Conservation (phyloP, 2,113 vertebrate genomes). For the Oxyruncus cristatus region DNA sequence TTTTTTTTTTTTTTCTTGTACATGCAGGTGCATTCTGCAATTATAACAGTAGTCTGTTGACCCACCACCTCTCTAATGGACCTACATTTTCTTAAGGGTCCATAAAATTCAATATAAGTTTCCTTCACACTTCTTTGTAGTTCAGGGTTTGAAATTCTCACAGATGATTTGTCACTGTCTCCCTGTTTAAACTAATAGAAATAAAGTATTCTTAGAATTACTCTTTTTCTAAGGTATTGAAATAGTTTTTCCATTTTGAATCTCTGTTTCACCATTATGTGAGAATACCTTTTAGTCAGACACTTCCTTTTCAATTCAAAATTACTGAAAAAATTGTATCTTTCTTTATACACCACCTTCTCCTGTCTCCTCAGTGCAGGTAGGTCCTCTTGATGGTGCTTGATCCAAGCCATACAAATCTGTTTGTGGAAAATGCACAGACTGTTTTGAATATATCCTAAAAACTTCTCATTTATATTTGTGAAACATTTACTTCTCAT, state of each 20-base stretch:
- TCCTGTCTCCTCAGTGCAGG: not conserved
- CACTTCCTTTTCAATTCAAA: not conserved
- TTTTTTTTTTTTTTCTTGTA: not conserved
- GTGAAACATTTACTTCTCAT: not conserved
- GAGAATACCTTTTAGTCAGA: not conserved
- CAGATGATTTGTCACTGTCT: not conserved
- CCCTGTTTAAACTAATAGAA: not conserved
- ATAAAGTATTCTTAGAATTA: not conserved
- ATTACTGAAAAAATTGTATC: not conserved
- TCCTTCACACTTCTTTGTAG: not conserved
- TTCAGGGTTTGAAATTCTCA: not conserved
- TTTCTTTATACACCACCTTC: not conserved
- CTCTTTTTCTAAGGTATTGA: not conserved
- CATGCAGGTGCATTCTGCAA: not conserved
- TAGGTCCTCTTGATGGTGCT: not conserved
- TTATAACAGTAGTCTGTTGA: not conserved
- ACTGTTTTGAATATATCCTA: not conserved
- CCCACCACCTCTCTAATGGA: not conserved
- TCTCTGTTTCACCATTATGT: not conserved
- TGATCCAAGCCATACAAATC: not conserved
- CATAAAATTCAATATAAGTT: not conserved
- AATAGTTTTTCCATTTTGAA: fast-evolving
- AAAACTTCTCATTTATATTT: not conserved
- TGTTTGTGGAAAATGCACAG: not conserved
- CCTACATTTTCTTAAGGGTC: not conserved